Evolutionary conservation across 2,113 vertebrate genomes (phyloP).

Genomic region (Hydrolagus affinis): DNA sequence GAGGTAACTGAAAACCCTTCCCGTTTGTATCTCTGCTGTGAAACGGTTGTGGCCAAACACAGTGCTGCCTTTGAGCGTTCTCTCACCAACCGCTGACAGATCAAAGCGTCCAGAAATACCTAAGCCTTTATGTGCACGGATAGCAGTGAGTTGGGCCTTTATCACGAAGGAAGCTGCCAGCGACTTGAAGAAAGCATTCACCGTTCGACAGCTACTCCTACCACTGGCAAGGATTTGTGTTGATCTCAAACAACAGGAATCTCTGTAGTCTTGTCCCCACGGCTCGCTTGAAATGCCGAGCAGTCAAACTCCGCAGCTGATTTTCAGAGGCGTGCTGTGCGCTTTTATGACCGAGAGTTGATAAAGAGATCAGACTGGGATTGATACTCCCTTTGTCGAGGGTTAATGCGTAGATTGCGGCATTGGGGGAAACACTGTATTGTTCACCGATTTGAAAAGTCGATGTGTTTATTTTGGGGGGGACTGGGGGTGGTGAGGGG

Average conservation of each 20-base stretch:
- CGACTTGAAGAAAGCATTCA: neutral
- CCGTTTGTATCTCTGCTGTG: neutral
- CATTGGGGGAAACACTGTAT: too few species aligned
- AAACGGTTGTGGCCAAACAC: neutral
- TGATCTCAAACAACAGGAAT: neutral
- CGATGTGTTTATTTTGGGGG: too few species aligned
- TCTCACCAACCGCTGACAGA: neutral
- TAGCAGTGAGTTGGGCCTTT: neutral
- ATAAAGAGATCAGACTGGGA: neutral
- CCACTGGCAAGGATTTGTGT: neutral
- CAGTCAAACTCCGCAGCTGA: too few species aligned
- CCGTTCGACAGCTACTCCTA: neutral
- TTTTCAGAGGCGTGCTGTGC: too few species aligned
- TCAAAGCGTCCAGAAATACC: slow-evolving; percentile 7
- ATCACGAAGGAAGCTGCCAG: neutral
- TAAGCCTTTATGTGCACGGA: slow-evolving; percentile 8
- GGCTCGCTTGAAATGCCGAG: neutral
- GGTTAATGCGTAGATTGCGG: too few species aligned
- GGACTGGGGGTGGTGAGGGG: too few species aligned
- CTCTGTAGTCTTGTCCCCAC: neutral
- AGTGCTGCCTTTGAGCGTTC: neutral
- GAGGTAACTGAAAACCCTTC: neutral
- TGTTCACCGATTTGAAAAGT: too few species aligned
- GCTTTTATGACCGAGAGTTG: neutral
- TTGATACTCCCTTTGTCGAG: too few species aligned